These are phyloP conservation scores for Tetranychus truncatus DNA, from an alignment of 2,888 invertebrate genomes.

Conservation along the genomic window DNA sequence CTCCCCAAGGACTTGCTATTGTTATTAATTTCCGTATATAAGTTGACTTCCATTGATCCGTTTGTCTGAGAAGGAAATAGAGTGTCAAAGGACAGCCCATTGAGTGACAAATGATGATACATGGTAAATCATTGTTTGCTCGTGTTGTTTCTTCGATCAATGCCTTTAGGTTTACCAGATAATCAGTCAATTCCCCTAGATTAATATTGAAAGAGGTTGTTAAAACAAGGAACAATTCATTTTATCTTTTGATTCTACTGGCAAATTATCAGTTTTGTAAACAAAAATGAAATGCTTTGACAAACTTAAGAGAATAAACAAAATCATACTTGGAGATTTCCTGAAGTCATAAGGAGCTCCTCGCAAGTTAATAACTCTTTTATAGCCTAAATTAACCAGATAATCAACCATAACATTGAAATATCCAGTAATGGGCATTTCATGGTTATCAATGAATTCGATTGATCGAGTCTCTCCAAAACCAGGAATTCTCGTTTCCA, in stretches of 20 bases:
- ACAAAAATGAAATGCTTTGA: not conserved
- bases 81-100: slow-evolving; percentile 89
- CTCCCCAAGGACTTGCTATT: slow-evolving; percentile 84
- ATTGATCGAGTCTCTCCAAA: slow-evolving; percentile 75
- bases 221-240: not conserved
- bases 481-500: slow-evolving; percentile 60
- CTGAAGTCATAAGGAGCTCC: slow-evolving; percentile 96
- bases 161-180: slow-evolving; percentile 52
- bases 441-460: slow-evolving; percentile 85
- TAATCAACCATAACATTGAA: slow-evolving; percentile 66
- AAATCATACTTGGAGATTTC: slow-evolving; percentile 62
- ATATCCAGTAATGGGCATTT: slow-evolving; percentile 53
- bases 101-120: slow-evolving; percentile 75
- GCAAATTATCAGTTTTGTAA: not conserved
- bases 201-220: slow-evolving; percentile 34
- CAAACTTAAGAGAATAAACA: not conserved
- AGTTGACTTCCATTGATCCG: slow-evolving; percentile 70
- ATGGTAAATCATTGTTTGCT: slow-evolving; percentile 51
- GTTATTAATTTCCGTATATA: slow-evolving; percentile 63
- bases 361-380: slow-evolving; percentile 54
- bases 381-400: slow-evolving; percentile 54
- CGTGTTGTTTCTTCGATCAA: slow-evolving; percentile 67
- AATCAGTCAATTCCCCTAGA: slow-evolving; percentile 38
- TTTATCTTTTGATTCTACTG: not conserved
- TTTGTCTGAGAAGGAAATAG: slow-evolving; percentile 57